Evolutionary conservation across 2,113 vertebrate genomes (phyloP).

Genomic region (Alethe castanea): DNA sequence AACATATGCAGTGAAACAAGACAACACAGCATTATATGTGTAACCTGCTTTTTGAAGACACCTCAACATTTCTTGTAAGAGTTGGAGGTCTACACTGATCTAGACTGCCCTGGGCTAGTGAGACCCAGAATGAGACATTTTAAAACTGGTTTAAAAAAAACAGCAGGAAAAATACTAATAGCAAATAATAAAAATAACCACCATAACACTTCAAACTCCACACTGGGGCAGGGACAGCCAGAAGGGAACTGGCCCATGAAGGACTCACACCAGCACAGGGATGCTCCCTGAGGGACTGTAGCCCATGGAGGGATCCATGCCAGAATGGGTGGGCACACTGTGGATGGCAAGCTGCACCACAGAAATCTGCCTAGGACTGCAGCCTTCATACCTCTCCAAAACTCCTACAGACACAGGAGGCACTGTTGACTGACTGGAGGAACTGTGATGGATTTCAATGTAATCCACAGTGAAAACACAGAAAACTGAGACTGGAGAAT

Average conservation of each 20-base stretch:
- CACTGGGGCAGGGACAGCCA: background rate
- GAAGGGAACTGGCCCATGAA: background rate
- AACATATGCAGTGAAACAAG: background rate
- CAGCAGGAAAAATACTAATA: background rate
- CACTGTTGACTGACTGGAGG: background rate
- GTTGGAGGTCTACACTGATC: background rate
- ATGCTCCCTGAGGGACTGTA: rapidly evolving
- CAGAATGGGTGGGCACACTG: background rate
- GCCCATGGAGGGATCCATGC: background rate
- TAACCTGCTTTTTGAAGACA: background rate
- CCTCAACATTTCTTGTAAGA: background rate
- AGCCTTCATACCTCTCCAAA: background rate
- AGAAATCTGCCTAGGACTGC: background rate
- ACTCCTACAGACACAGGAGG: background rate
- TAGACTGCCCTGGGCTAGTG: background rate
- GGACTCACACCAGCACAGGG: background rate
- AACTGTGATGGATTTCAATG: background rate
- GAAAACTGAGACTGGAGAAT: background rate
- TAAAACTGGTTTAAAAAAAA: background rate
- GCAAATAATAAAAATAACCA: background rate
- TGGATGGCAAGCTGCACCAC: background rate
- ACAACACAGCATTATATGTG: background rate
- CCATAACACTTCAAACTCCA: background rate
- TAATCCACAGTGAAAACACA: background rate
- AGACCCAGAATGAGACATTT: background rate